Evolutionary conservation across 2,113 vertebrate genomes (phyloP).

Genomic region (Scomber japonicus): DNA sequence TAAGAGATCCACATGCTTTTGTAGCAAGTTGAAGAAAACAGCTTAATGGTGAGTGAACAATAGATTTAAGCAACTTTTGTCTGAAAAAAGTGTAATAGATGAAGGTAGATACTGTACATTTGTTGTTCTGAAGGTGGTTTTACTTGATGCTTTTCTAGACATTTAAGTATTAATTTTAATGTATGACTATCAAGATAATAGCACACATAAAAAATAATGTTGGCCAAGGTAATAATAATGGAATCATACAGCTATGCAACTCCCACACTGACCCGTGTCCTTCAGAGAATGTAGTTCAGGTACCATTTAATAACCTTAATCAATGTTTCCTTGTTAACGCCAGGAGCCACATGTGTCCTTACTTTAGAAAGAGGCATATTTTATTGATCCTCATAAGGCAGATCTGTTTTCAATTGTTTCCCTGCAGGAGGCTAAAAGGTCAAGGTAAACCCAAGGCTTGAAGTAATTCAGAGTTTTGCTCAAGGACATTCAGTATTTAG

Average conservation of each 20-base stretch:
- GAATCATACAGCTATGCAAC: not conserved
- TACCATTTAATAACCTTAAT: constrained; percentile 5
- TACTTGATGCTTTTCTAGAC: too few species aligned
- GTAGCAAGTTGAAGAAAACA: too few species aligned
- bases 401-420: not conserved
- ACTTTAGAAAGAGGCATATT: not conserved
- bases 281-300: not conserved
- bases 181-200: not conserved
- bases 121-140: too few species aligned
- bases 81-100: too few species aligned
- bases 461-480: not conserved
- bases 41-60: too few species aligned
- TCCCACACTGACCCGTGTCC: not conserved
- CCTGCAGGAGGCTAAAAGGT: not conserved
- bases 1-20: too few species aligned
- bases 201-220: not conserved
- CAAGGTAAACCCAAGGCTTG: not conserved
- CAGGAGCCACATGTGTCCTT: constrained; percentile 30
- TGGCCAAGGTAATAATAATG: not conserved
- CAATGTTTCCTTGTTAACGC: constrained; percentile 7
- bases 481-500: not conserved
- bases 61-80: too few species aligned
- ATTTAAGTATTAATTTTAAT: too few species aligned
- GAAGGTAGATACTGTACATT: too few species aligned
- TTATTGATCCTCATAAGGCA: constrained; percentile 6